These are phyloP conservation scores for Lasioglossum calceatum DNA, from an alignment of 2,888 invertebrate species.

Conservation along the genomic window DNA sequence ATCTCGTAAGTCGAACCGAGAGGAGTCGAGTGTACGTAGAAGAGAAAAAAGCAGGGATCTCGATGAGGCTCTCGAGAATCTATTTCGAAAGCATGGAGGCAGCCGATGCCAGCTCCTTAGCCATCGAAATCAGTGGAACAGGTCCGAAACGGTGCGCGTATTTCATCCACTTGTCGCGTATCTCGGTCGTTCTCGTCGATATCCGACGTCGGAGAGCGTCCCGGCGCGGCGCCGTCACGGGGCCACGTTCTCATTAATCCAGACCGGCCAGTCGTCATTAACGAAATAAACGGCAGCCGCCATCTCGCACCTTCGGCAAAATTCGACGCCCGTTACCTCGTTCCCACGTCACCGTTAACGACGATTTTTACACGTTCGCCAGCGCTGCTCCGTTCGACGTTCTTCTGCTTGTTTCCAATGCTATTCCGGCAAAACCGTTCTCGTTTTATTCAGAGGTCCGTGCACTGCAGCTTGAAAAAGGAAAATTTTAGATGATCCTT, in stretches of 20 bases:
- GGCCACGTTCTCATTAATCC: constrained; percentile 67
- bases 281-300: constrained; percentile 65
- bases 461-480: neutral
- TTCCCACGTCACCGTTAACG: constrained; percentile 4
- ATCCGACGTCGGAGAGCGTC: constrained; percentile 48
- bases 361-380: neutral
- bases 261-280: constrained; percentile 62
- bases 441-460: neutral
- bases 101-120: constrained; percentile 37
- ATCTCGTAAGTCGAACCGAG: neutral
- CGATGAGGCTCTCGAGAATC: constrained; percentile 13
- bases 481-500: neutral
- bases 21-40: neutral
- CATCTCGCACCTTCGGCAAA: constrained; percentile 27
- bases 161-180: constrained; percentile 45
- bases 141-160: constrained; percentile 45
- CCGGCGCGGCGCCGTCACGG: constrained; percentile 44
- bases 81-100: constrained; percentile 15
- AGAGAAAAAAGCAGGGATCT: neutral
- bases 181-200: constrained; percentile 65
- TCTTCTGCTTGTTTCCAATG: neutral
- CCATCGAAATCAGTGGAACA: constrained; percentile 38
- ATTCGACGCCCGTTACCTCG: constrained; percentile 51
- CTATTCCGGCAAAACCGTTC: neutral
- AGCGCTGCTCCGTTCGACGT: neutral